These are phyloP conservation scores for Anas flavirostris DNA, from an alignment of 2,797 vertebrate genomes.

Conservation along the genomic window DNA sequence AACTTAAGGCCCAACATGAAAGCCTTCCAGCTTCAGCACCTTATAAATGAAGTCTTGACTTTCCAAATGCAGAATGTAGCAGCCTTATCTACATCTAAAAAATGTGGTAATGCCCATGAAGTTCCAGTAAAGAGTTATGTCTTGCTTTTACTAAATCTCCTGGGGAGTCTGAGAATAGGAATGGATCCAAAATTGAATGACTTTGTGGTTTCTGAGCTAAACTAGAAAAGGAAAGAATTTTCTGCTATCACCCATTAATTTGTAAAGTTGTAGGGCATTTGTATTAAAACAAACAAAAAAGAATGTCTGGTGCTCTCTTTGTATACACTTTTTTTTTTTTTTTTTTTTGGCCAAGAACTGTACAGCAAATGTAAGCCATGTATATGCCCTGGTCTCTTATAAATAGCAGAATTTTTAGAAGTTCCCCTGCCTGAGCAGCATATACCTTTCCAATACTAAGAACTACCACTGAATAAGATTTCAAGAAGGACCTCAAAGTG, in stretches of 20 bases:
- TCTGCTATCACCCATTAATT: neutral
- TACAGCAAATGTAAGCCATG: neutral
- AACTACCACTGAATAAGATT: neutral
- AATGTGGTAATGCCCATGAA: constrained; percentile 19
- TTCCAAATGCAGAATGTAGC: neutral
- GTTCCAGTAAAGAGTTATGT: constrained; percentile 36
- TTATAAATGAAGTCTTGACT: constrained; percentile 57
- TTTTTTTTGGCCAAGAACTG: neutral
- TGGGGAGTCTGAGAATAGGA: constrained; percentile 37
- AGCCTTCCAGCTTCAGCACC: constrained; percentile 49
- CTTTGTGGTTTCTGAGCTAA: constrained; percentile 32
- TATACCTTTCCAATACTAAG: neutral
- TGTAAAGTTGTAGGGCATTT: constrained; percentile 19
- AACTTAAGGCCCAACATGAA: constrained; percentile 5
- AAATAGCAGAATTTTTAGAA: neutral
- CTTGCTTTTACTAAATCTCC: constrained; percentile 45
- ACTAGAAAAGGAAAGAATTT: constrained; percentile 32
- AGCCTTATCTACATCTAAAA: constrained; percentile 57
- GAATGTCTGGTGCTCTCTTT: neutral
- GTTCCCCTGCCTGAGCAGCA: neutral
- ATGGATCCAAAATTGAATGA: constrained; percentile 22
- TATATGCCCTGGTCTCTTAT: neutral
- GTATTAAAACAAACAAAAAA: neutral
- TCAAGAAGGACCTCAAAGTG: neutral
- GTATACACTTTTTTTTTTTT: neutral